These are phyloP conservation scores for Celastrina argiolus DNA, from an alignment of 2,888 invertebrate species.

Conservation along the genomic window DNA sequence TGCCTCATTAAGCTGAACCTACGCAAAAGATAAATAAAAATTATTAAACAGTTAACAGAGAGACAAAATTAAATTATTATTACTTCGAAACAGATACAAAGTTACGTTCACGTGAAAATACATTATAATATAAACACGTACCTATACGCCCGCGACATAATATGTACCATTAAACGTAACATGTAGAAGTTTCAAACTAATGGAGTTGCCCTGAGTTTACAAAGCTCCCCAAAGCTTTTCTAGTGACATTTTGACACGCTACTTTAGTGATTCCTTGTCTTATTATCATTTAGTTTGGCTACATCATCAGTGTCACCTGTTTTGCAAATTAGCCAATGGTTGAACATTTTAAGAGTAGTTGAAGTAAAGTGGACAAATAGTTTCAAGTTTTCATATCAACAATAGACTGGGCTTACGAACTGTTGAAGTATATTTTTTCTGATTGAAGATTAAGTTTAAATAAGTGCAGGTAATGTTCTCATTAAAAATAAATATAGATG, in stretches of 20 bases:
- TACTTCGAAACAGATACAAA: slow-evolving; percentile 14
- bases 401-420: no score
- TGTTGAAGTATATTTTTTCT: no score
- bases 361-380: neutral
- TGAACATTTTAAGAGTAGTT: no score
- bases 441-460: no score
- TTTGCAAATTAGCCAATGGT: neutral
- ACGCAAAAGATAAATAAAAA: neutral
- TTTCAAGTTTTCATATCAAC: no score
- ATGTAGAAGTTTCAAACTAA: slow-evolving; percentile 35
- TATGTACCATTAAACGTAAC: slow-evolving; percentile 22
- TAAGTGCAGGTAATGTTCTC: no score
- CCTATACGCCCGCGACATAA: slow-evolving; percentile 29
- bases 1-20: neutral
- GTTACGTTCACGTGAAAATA: slow-evolving; percentile 22
- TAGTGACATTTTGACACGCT: slow-evolving; percentile 16
- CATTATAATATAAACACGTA: slow-evolving; percentile 38
- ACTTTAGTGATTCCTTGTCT: slow-evolving; percentile 14
- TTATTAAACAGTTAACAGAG: neutral
- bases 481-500: no score
- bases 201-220: slow-evolving; percentile 28
- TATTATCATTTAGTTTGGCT: neutral
- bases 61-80: neutral
- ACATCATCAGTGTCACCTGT: neutral
- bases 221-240: slow-evolving; percentile 16